These are phyloP conservation scores for Laupala kohalensis DNA, from an alignment of 1,140 invertebrate species.

Conservation along the genomic window DNA sequence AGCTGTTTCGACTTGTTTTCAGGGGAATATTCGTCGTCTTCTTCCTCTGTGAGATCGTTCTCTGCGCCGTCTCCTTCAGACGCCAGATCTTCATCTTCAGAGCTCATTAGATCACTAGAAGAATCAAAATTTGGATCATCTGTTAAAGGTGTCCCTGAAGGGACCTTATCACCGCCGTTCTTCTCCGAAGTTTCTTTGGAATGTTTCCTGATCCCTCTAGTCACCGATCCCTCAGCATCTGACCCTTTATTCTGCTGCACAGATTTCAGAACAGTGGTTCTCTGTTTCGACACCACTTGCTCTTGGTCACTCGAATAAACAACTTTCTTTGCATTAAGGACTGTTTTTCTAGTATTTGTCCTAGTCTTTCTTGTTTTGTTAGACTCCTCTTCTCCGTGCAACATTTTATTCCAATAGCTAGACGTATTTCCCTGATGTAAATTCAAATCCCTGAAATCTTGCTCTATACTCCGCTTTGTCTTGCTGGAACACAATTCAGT, in stretches of 20 bases:
- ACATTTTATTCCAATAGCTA: background rate
- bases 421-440: background rate
- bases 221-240: background rate
- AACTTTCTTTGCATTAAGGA: background rate
- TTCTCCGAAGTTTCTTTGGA: background rate
- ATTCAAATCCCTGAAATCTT: background rate
- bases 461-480: background rate
- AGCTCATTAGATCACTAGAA: conserved; percentile 4
- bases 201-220: background rate
- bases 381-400: background rate
- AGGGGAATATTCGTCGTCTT: conserved; percentile 2
- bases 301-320: background rate
- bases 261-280: background rate
- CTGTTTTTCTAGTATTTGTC: background rate
- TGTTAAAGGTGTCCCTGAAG: background rate
- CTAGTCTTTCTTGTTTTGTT: background rate
- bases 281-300: background rate
- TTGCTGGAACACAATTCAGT: background rate
- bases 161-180: background rate
- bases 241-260: background rate
- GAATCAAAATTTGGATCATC: conserved; percentile 9
- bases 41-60: conserved; percentile 8
- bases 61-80: conserved; percentile 1
- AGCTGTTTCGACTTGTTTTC: background rate
- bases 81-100: conserved; percentile 12